Conservation (phyloP, 2,888 invertebrate species). For the Patella ulyssiponensis region DNA sequence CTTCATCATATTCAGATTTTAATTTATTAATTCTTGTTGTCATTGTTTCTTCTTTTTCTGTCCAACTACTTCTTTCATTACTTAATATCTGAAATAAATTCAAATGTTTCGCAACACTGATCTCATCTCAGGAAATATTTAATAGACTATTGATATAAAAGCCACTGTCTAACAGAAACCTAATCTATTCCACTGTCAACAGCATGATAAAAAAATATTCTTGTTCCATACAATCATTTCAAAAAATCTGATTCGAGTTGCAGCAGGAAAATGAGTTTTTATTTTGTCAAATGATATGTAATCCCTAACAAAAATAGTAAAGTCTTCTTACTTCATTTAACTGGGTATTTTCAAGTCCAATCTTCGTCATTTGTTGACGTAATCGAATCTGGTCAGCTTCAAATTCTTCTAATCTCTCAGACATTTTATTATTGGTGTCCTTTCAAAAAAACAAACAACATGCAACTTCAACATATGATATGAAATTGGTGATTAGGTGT, state of each 20-base stretch:
- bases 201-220: neutral
- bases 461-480: too few relatives aligned
- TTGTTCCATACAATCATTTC: too few relatives aligned
- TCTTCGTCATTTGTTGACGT: conserved; percentile 49
- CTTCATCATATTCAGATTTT: conserved; percentile 22
- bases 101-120: neutral
- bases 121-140: too few relatives aligned
- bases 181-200: too few relatives aligned
- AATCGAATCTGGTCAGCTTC: conserved; percentile 55
- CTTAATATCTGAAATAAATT: conserved; percentile 18
- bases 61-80: conserved; percentile 28
- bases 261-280: too few relatives aligned
- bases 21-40: conserved; percentile 10
- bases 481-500: too few relatives aligned
- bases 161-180: too few relatives aligned
- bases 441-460: too few relatives aligned
- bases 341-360: conserved; percentile 50
- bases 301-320: neutral
- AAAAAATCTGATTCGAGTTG: neutral
- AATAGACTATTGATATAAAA: too few relatives aligned
- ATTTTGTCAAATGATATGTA: neutral
- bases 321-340: conserved; percentile 44
- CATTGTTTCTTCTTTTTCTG: conserved; percentile 17
- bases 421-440: conserved; percentile 35
- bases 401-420: conserved; percentile 48